Evolutionary conservation across 2,113 vertebrate species (phyloP).

Genomic region (Psilopogon haemacephalus): DNA sequence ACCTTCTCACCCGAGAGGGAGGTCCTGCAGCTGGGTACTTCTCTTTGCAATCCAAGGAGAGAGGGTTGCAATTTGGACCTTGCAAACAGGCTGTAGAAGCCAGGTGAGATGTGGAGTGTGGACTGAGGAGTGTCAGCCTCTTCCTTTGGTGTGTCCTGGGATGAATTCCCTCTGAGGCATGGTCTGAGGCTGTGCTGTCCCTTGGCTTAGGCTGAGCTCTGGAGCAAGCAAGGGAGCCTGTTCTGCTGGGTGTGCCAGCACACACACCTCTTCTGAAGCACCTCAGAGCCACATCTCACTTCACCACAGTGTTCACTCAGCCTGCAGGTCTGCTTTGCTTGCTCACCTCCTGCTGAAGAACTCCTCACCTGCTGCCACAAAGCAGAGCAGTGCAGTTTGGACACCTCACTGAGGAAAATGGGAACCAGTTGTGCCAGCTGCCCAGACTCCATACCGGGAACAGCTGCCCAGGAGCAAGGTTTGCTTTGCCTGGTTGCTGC

Average conservation of each 20-base stretch:
- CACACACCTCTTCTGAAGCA: neutral
- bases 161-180: neutral
- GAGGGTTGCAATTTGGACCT: neutral
- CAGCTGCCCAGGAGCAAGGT: constrained; percentile 69
- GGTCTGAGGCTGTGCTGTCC: neutral
- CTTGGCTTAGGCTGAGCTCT: neutral
- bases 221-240: neutral
- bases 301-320: neutral
- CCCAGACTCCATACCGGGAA: constrained; percentile 45
- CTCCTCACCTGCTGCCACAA: constrained; percentile 28
- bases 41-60: neutral
- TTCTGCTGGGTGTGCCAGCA: neutral
- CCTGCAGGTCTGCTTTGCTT: neutral
- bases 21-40: neutral
- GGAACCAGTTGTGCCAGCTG: constrained; percentile 19
- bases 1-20: neutral
- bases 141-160: neutral
- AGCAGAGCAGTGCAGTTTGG: neutral
- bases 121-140: neutral
- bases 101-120: neutral
- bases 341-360: constrained; percentile 27
- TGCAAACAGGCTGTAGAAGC: neutral
- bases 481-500: constrained; percentile 49
- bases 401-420: neutral
- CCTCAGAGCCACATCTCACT: neutral